phyloP scores from a whole-genome alignment of 1,140 invertebrate genomes.

The Cydia amplana region DNA sequence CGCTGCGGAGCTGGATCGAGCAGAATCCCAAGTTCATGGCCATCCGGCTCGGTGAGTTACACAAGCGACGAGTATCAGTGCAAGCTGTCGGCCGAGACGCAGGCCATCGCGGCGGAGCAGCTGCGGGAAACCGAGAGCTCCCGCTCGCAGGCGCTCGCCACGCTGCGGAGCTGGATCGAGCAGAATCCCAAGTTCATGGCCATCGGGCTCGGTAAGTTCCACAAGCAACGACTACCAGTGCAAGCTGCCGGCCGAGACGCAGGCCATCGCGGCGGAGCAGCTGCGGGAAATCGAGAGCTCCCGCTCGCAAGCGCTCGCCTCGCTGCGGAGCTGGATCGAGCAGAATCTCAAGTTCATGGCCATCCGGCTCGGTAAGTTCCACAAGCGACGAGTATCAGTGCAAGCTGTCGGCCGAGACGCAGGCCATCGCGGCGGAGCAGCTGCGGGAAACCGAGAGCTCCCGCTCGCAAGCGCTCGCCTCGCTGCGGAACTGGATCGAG shows the following conservation, averaged over 20 bases:
- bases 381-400: conserved; percentile 83
- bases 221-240: conserved; percentile 56
- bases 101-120: no score
- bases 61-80: no score
- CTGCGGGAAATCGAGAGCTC: conserved; percentile 85
- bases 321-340: conserved; percentile 86
- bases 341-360: conserved; percentile 86
- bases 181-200: no score
- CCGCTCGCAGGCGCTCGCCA: no score
- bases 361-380: no score
- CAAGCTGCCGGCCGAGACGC: conserved; percentile 81
- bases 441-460: conserved; percentile 85
- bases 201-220: no score
- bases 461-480: conserved; percentile 83
- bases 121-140: no score
- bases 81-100: no score
- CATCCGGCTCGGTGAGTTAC: no score
- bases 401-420: conserved; percentile 81
- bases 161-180: no score
- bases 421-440: conserved; percentile 83
- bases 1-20: no score
- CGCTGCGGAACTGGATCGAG: conserved; percentile 86
- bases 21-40: no score
- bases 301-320: conserved; percentile 83
- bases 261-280: conserved; percentile 83